Conservation (phyloP, 2,888 invertebrate genomes). For the Hybos culiciformis region DNA sequence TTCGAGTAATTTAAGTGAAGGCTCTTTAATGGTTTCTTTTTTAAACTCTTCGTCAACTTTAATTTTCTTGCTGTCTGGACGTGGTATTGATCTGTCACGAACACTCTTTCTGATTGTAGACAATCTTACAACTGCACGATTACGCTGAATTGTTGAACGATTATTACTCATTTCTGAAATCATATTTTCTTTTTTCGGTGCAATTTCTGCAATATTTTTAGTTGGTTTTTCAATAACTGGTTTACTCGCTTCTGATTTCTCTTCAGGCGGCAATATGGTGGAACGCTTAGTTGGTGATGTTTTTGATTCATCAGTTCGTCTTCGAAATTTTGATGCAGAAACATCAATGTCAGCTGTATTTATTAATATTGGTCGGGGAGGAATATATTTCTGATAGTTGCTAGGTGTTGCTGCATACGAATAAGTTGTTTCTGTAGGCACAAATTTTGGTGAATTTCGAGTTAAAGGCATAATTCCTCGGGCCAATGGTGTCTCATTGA, state of each 20-base stretch:
- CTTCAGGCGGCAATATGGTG: no score
- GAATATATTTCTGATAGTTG: conserved; percentile 31
- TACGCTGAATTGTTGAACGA: conserved; percentile 52
- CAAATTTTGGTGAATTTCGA: conserved; percentile 41
- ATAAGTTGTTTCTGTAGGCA: conserved; percentile 33
- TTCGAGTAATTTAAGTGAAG: no score
- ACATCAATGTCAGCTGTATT: conserved; percentile 81
- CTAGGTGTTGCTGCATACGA: not conserved
- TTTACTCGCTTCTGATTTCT: conserved; percentile 8
- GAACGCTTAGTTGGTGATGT: not conserved
- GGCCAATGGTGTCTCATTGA: conserved; percentile 43
- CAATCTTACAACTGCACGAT: conserved; percentile 58
- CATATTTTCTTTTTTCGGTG: conserved; percentile 5
- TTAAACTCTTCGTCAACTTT: conserved; percentile 15
- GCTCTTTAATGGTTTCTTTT: not conserved
- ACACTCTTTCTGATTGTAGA: conserved; percentile 44
- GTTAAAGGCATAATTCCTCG: conserved; percentile 32
- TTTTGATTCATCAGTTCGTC: conserved; percentile 12
- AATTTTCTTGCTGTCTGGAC: conserved; percentile 6
- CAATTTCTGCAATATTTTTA: not conserved
- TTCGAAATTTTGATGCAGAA: conserved; percentile 46
- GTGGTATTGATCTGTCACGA: conserved; percentile 15
- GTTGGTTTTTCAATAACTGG: not conserved
- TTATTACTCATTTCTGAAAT: conserved; percentile 16
- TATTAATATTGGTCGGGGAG: conserved; percentile 55